phyloP scores from a whole-genome alignment of 2,113 vertebrate genomes.

The Bufo bufo region DNA sequence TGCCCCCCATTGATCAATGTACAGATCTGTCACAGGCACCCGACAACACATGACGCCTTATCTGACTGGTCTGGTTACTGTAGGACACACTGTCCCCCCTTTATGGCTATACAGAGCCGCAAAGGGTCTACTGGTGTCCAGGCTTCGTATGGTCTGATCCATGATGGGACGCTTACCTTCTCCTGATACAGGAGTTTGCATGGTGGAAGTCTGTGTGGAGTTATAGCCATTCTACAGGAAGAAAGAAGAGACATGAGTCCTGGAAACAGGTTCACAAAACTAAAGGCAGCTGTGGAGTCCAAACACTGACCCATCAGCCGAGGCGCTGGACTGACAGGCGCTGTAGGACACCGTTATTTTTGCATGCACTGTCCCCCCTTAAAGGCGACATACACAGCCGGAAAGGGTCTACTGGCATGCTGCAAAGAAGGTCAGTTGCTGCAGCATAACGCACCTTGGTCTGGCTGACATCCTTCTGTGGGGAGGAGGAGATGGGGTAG shows the following conservation, averaged over 20 bases:
- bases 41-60: background rate
- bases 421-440: too few species aligned
- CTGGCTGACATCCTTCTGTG: conserved; percentile 93
- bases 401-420: conserved; percentile 61
- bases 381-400: conserved; percentile 38
- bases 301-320: background rate
- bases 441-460: conserved; percentile 87
- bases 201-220: conserved; percentile 86
- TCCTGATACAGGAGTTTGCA: conserved; percentile 84
- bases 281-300: background rate
- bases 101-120: conserved; percentile 51
- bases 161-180: conserved; percentile 78
- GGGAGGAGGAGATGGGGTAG: conserved; percentile 84
- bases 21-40: background rate
- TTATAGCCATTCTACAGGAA: conserved; percentile 88
- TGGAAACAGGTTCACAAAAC: too few species aligned
- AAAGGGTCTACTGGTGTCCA: conserved; percentile 63
- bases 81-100: conserved; percentile 60
- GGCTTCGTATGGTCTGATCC: accelerated
- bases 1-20: background rate
- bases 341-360: conserved; percentile 46
- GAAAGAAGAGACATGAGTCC: background rate
- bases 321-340: background rate
- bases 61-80: conserved; percentile 49
- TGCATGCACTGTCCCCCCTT: conserved; percentile 60